A percentile compares a stretch with the other conserved stretches of the same genome.
These are phyloP conservation scores for Drosophila setifemur DNA, from an alignment of 1,140 invertebrate genomes.

Conservation along the genomic window DNA sequence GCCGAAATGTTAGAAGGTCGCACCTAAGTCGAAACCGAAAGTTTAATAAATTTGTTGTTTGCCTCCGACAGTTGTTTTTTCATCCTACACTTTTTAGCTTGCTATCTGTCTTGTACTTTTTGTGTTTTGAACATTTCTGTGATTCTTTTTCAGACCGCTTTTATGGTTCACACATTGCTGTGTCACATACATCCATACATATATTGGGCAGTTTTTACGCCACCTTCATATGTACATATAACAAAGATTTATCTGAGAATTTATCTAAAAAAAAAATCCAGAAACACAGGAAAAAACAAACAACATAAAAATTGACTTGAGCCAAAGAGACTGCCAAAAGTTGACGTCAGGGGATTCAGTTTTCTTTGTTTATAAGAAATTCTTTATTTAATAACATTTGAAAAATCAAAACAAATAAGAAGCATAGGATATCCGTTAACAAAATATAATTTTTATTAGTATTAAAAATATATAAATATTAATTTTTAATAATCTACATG, in stretches of 20 bases:
- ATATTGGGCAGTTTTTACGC: conserved; percentile 8
- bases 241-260: conserved; percentile 47
- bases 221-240: neutral
- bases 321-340: neutral
- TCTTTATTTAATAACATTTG: conserved; percentile 29
- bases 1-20: conserved; percentile 31
- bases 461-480: too few relatives aligned
- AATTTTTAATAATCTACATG: too few relatives aligned
- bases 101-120: conserved; percentile 35
- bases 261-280: conserved; percentile 22
- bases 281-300: conserved; percentile 37
- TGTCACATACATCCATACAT: conserved; percentile 67
- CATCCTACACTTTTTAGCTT: conserved; percentile 27
- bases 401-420: too few relatives aligned
- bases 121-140: conserved; percentile 28
- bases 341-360: conserved; percentile 56
- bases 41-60: conserved; percentile 27
- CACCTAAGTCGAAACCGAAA: conserved; percentile 26
- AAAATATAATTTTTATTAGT: too few relatives aligned
- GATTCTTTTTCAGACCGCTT: conserved; percentile 3
- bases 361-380: conserved; percentile 47
- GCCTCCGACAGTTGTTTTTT: conserved; percentile 25
- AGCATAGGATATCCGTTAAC: too few relatives aligned
- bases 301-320: conserved; percentile 15
- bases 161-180: conserved; percentile 50